Evolutionary conservation across 2,888 invertebrate species (phyloP).

Genomic region (Oegoconia quadripuncta): DNA sequence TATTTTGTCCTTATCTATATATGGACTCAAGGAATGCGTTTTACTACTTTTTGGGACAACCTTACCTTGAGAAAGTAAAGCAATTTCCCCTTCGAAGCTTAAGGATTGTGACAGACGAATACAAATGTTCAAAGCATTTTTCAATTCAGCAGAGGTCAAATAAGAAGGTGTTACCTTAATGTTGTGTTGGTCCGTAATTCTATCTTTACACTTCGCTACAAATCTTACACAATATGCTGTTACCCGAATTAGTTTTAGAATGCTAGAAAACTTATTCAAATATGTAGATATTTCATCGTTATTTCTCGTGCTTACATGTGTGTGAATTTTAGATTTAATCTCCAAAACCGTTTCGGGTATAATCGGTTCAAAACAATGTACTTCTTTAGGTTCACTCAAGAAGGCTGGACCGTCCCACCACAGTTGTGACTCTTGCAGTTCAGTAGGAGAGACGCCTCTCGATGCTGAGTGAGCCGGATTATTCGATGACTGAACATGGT

Average conservation of each 20-base stretch:
- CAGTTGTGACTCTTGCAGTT: constrained; percentile 13
- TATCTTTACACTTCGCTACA: constrained; percentile 1
- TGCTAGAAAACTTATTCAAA: too few species aligned
- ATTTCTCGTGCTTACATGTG: too few species aligned
- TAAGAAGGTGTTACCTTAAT: too few species aligned
- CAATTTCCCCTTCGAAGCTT: too few species aligned
- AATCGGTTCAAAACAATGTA: too few species aligned
- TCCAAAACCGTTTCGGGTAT: too few species aligned
- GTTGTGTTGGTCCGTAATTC: too few species aligned
- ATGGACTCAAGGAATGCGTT: constrained; percentile 2
- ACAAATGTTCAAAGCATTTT: constrained; percentile 4
- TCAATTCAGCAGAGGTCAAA: neutral
- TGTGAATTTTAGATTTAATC: too few species aligned
- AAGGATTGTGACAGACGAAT: constrained; percentile 4
- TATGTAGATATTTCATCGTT: too few species aligned
- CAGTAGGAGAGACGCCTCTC: constrained; percentile 16
- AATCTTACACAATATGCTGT: constrained; percentile 9
- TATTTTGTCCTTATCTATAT: constrained; percentile 8
- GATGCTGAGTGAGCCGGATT: constrained; percentile 26
- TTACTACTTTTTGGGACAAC: constrained; percentile 1
- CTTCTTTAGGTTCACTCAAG: too few species aligned
- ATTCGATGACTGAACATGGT: constrained; percentile 16
- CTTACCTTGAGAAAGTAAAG: constrained; percentile 1
- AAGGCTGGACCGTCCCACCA: constrained; percentile 28
- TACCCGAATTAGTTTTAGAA: constrained; percentile 9